A percentile compares a stretch with the other conserved stretches of the same genome.
phyloP scores from a whole-genome alignment of 1,140 invertebrate species.

The Dendrolimus kikuchii region DNA sequence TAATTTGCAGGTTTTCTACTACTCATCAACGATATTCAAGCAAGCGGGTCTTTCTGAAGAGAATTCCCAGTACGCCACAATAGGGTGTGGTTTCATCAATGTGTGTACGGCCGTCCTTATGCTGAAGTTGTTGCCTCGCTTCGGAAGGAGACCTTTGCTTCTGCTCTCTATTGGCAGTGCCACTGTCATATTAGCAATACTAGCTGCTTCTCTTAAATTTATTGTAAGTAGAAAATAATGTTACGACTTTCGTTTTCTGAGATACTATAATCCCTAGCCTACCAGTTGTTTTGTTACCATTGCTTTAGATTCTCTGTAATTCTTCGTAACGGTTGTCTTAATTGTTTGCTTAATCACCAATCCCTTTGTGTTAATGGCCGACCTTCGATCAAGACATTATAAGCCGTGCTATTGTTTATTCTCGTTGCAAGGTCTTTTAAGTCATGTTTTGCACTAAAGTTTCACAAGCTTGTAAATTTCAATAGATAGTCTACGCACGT shows the following conservation, averaged over 20 bases:
- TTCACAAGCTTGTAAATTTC: too few relatives aligned
- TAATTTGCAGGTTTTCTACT: conserved; percentile 81
- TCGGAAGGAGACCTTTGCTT: conserved; percentile 74
- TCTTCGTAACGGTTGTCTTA: too few relatives aligned
- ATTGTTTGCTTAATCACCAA: too few relatives aligned
- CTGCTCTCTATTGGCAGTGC: conserved; percentile 73
- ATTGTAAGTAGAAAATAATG: conserved; percentile 70
- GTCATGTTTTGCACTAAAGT: too few relatives aligned
- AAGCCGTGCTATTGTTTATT: too few relatives aligned
- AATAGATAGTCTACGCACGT: too few relatives aligned
- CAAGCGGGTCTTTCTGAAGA: conserved; percentile 74
- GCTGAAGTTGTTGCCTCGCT: conserved; percentile 73
- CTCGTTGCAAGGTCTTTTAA: too few relatives aligned
- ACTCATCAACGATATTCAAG: conserved; percentile 82
- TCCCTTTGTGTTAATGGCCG: too few relatives aligned
- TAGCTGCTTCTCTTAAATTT: conserved; percentile 73
- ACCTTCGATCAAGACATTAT: too few relatives aligned
- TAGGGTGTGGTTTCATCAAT: conserved; percentile 82
- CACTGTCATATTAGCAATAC: conserved; percentile 67
- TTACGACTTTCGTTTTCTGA: not conserved
- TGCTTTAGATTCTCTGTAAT: too few relatives aligned
- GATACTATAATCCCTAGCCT: not conserved
- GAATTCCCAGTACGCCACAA: conserved; percentile 78
- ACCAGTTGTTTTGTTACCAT: too few relatives aligned
- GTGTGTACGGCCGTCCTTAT: conserved; percentile 79